Conservation (phyloP, 2,888 invertebrate genomes). For the Oligia fasciuncula region DNA sequence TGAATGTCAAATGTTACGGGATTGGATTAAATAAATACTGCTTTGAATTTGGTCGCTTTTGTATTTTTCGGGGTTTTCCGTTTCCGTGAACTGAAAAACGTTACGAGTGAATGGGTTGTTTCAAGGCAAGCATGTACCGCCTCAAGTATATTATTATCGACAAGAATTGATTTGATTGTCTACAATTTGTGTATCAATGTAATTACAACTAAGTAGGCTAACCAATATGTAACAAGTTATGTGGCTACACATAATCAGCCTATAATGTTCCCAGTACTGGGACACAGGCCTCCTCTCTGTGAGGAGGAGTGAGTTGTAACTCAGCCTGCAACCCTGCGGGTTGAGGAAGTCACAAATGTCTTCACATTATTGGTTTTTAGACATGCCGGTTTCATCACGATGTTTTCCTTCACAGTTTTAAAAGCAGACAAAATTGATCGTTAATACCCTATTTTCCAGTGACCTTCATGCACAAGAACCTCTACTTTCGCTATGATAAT, state of each 20-base stretch:
- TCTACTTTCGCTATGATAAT: background rate
- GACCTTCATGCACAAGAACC: background rate
- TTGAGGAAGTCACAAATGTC: background rate
- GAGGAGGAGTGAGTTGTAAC: background rate
- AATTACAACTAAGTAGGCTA: background rate
- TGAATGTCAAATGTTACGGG: slow-evolving; percentile 66
- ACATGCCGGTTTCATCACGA: background rate
- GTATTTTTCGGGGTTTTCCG: slow-evolving; percentile 18
- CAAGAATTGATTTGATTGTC: background rate
- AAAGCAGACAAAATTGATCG: background rate
- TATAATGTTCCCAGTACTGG: background rate
- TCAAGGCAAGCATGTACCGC: background rate
- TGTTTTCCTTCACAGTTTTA: background rate
- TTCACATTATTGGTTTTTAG: background rate
- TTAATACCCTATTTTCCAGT: background rate
- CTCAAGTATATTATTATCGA: background rate
- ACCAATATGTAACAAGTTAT: background rate
- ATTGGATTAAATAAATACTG: slow-evolving; percentile 56
- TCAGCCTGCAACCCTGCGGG: background rate
- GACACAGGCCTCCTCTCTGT: background rate
- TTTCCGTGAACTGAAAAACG: slow-evolving; percentile 3
- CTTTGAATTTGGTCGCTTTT: slow-evolving; percentile 30
- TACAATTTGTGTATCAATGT: background rate
- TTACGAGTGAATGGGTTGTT: background rate
- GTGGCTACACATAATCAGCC: background rate